Percentiles rank a stretch among this genome's conserved stretches.
phyloP scores from a whole-genome alignment of 1,140 invertebrate genomes.

The Cryptotermes secundus region DNA sequence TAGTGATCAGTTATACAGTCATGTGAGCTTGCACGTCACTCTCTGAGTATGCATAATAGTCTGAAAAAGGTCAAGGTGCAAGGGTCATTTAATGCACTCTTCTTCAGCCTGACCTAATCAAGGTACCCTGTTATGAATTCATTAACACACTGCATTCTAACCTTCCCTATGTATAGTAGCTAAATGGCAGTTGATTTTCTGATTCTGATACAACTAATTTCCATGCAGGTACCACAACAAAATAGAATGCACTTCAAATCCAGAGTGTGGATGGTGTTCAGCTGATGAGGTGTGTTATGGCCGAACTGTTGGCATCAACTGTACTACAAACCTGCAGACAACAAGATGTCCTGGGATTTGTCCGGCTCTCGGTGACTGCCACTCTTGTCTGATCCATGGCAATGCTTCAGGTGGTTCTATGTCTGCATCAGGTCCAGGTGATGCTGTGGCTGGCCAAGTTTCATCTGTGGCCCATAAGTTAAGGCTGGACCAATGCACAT shows the following conservation, averaged over 20 bases:
- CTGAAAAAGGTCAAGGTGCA: too few species aligned
- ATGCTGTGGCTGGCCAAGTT: slow-evolving; percentile 32
- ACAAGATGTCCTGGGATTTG: slow-evolving; percentile 78
- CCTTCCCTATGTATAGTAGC: too few species aligned
- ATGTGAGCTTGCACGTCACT: too few species aligned
- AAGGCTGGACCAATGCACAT: slow-evolving; percentile 75
- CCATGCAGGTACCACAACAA: slow-evolving; percentile 63
- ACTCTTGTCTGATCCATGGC: slow-evolving; percentile 81
- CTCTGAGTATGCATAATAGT: too few species aligned
- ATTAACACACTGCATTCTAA: too few species aligned
- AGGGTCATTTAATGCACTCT: too few species aligned
- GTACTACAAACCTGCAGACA: slow-evolving; percentile 85
- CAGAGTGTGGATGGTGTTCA: slow-evolving; percentile 92
- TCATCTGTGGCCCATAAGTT: slow-evolving; percentile 72
- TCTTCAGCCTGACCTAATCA: too few species aligned
- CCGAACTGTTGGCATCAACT: slow-evolving; percentile 76
- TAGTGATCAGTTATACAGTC: too few species aligned
- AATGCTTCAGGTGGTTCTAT: slow-evolving; percentile 45
- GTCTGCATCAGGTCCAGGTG: not conserved
- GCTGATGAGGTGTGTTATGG: slow-evolving; percentile 81
- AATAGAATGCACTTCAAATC: slow-evolving; percentile 80
- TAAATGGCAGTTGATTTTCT: not conserved
- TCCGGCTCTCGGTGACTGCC: slow-evolving; percentile 80
- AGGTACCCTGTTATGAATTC: too few species aligned
- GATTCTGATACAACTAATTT: slow-evolving; percentile 8